Evolutionary conservation across 1,140 invertebrate genomes (phyloP).

Genomic region (Nilaparvata lugens): DNA sequence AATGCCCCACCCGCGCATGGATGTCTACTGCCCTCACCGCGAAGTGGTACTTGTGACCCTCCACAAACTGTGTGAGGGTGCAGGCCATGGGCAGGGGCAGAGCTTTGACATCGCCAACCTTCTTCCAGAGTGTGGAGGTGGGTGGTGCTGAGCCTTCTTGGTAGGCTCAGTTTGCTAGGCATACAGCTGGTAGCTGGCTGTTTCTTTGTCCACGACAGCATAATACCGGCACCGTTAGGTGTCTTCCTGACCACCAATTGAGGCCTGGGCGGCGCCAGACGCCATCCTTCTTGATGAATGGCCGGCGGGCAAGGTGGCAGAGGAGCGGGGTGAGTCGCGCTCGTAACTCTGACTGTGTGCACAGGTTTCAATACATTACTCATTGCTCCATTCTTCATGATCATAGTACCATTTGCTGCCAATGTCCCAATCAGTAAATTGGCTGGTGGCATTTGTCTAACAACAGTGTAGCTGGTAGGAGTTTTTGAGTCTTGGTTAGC

Average conservation of each 20-base stretch:
- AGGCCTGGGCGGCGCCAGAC: neutral
- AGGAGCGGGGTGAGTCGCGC: neutral
- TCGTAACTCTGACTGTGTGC: neutral
- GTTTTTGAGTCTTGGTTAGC: too few relatives aligned
- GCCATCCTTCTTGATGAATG: neutral
- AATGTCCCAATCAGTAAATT: too few relatives aligned
- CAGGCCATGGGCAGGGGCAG: constrained; percentile 92
- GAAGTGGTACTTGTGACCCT: constrained; percentile 87
- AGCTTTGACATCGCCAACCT: constrained; percentile 91
- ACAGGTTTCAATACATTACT: too few relatives aligned
- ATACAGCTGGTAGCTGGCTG: constrained; percentile 83
- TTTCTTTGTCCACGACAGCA: constrained; percentile 84
- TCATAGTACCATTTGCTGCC: too few relatives aligned
- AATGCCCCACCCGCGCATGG: constrained; percentile 66
- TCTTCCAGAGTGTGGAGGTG: constrained; percentile 73
- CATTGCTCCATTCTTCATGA: too few relatives aligned
- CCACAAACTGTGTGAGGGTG: constrained; percentile 80
- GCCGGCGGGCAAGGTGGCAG: neutral
- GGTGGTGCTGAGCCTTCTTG: constrained; percentile 63
- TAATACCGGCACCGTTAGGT: constrained; percentile 42
- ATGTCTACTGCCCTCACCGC: constrained; percentile 82
- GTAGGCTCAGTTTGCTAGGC: too few relatives aligned
- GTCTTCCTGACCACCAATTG: neutral
- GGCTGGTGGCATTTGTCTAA: too few relatives aligned
- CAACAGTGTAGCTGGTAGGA: too few relatives aligned